phyloP scores from a whole-genome alignment of 2,113 vertebrate species.

The Theropithecus gelada region DNA sequence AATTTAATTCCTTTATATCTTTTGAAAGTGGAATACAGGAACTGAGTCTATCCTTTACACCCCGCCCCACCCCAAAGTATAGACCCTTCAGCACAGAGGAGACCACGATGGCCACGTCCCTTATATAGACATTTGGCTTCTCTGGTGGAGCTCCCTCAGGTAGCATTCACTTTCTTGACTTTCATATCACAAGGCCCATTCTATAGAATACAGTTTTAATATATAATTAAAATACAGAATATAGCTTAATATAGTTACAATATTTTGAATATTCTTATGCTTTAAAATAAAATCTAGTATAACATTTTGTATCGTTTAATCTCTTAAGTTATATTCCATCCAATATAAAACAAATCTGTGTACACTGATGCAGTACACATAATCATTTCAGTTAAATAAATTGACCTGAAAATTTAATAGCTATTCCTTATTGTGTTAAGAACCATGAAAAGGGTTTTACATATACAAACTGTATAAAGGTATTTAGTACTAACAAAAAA shows the following conservation, averaged over 20 bases:
- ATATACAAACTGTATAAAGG: not conserved
- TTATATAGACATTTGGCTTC: constrained; percentile 4
- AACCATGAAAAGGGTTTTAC: not conserved
- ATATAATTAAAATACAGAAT: no score
- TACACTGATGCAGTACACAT: not conserved
- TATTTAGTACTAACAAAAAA: not conserved
- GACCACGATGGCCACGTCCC: not conserved
- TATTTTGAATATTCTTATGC: not conserved
- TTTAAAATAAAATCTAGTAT: not conserved
- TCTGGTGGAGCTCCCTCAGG: not conserved
- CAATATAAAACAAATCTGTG: not conserved
- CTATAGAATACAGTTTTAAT: no score
- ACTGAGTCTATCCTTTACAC: not conserved
- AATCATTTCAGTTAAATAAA: not conserved
- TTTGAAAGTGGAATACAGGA: not conserved
- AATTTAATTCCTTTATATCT: constrained; percentile 24
- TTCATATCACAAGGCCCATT: not conserved
- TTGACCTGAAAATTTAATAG: not conserved
- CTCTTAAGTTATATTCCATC: not conserved
- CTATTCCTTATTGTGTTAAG: not conserved
- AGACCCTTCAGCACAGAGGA: not conserved
- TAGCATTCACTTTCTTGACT: constrained; percentile 20
- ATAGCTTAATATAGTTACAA: no score
- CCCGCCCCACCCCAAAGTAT: not conserved
- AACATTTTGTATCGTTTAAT: not conserved